These are phyloP conservation scores for Prenolepis imparis DNA, from an alignment of 2,888 invertebrate genomes.

Conservation along the genomic window DNA sequence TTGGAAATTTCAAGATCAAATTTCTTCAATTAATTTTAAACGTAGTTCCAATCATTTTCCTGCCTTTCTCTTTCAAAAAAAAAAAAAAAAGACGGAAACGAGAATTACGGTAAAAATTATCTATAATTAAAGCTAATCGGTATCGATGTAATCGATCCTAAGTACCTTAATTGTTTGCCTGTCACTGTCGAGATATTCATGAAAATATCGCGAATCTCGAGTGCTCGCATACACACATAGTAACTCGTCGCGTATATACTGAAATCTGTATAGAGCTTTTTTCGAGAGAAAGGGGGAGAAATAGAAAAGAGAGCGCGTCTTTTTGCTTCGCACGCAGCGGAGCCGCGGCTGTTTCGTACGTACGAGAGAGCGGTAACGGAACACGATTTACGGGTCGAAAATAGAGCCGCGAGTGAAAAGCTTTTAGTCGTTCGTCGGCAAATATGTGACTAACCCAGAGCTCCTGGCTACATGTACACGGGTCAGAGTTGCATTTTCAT, in stretches of 20 bases:
- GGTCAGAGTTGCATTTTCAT: slow-evolving; percentile 72
- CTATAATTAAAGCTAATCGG: slow-evolving; percentile 17
- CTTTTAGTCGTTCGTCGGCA: slow-evolving; percentile 82
- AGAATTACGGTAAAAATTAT: not conserved
- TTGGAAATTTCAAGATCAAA: not conserved
- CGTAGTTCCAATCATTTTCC: not conserved
- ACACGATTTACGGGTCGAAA: slow-evolving; percentile 80
- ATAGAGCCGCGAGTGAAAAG: slow-evolving; percentile 79
- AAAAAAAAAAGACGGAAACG: not conserved
- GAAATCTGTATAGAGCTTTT: slow-evolving; percentile 33
- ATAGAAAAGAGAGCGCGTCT: slow-evolving; percentile 21
- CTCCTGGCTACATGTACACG: slow-evolving; percentile 68
- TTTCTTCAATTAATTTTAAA: not conserved
- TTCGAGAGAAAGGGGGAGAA: not conserved
- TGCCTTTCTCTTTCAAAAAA: not conserved
- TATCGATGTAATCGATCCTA: not conserved
- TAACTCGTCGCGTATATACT: not conserved
- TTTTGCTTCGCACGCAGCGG: slow-evolving; percentile 54
- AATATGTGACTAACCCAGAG: slow-evolving; percentile 82
- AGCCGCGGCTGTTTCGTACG: slow-evolving; percentile 72
- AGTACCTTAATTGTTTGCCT: not conserved
- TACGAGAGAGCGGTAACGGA: slow-evolving; percentile 72
- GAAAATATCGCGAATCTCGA: not conserved
- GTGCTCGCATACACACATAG: not conserved
- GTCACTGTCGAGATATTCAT: slow-evolving; percentile 3